Evolutionary conservation across 2,888 invertebrate species (phyloP).

Genomic region (Acanthopleura granulata): DNA sequence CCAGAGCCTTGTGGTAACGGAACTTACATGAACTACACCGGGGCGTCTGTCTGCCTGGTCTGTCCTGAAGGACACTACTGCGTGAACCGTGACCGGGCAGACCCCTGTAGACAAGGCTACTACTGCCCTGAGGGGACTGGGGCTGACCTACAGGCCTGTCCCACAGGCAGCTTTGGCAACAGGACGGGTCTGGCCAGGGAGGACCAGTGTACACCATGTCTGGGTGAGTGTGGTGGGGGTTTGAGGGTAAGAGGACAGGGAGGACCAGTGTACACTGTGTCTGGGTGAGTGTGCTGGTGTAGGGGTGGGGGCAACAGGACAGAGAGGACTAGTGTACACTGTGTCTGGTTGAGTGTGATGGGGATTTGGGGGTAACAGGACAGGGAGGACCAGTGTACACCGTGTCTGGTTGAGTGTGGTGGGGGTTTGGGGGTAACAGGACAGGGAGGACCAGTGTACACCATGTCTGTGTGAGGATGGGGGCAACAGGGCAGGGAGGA

Average conservation of each 20-base stretch:
- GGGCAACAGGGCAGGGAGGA: slow-evolving; percentile 45
- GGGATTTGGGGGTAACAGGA: slow-evolving; percentile 44
- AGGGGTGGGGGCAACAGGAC: slow-evolving; percentile 46
- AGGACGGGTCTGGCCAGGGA: slow-evolving; percentile 51
- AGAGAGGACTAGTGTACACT: slow-evolving; percentile 54
- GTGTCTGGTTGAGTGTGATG: slow-evolving; percentile 58
- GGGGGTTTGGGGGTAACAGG: neutral
- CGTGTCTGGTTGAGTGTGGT: slow-evolving; percentile 58
- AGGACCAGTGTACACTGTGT: slow-evolving; percentile 61
- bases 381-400: slow-evolving; percentile 56
- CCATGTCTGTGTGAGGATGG: slow-evolving; percentile 62
- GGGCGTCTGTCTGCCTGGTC: slow-evolving; percentile 52
- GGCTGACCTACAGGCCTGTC: slow-evolving; percentile 57
- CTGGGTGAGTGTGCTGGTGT: slow-evolving; percentile 47
- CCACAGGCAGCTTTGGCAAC: slow-evolving; percentile 62
- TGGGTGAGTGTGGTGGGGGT: slow-evolving; percentile 42
- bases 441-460: slow-evolving; percentile 52
- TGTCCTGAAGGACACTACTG: slow-evolving; percentile 65
- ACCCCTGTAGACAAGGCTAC: slow-evolving; percentile 59
- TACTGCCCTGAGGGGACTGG: slow-evolving; percentile 66
- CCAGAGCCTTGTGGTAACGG: slow-evolving; percentile 59
- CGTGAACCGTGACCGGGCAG: slow-evolving; percentile 59
- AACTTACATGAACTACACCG: slow-evolving; percentile 65
- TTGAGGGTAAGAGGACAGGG: slow-evolving; percentile 18
- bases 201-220: slow-evolving; percentile 60